Conservation (phyloP, 92 coral and sea anemone genomes). For the Nematostella vectensis region DNA sequence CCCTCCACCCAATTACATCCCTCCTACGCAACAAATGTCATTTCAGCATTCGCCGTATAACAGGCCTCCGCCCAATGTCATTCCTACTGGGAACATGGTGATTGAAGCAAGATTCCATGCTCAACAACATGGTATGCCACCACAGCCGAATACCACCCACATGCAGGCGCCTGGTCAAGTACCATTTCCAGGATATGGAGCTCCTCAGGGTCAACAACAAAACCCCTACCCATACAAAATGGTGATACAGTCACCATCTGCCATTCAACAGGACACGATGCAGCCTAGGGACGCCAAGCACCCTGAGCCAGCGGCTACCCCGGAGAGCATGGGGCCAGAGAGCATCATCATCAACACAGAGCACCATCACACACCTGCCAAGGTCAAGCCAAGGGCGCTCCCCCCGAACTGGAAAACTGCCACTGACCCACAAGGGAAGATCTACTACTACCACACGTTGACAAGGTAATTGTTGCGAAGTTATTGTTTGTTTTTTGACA, state of each 20-base stretch:
- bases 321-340: slow-evolving; percentile 6
- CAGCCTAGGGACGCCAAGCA: not conserved
- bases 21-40: slow-evolving; percentile 28
- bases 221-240: not conserved
- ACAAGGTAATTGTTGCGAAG: slow-evolving; percentile 55
- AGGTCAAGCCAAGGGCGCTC: slow-evolving; percentile 42
- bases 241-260: not conserved
- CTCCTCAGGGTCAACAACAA: not conserved
- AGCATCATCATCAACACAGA: not conserved
- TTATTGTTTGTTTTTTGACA: no score
- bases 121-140: slow-evolving; percentile 20
- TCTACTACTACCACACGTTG: slow-evolving; percentile 81
- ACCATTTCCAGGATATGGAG: slow-evolving; percentile 7
- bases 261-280: not conserved
- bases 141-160: slow-evolving; percentile 20
- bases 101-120: slow-evolving; percentile 17
- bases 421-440: slow-evolving; percentile 86
- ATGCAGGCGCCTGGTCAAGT: slow-evolving; percentile 13
- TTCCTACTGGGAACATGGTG: slow-evolving; percentile 10
- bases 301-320: not conserved
- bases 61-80: slow-evolving; percentile 36
- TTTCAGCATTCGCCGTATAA: slow-evolving; percentile 15
- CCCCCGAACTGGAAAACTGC: slow-evolving; percentile 96
- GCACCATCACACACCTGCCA: slow-evolving; percentile 32
- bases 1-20: slow-evolving; percentile 66